A percentile compares a stretch with the other conserved stretches of the same genome.
Conservation (phyloP, 2,797 vertebrate species). For the Cyprinodon diabolis region DNA sequence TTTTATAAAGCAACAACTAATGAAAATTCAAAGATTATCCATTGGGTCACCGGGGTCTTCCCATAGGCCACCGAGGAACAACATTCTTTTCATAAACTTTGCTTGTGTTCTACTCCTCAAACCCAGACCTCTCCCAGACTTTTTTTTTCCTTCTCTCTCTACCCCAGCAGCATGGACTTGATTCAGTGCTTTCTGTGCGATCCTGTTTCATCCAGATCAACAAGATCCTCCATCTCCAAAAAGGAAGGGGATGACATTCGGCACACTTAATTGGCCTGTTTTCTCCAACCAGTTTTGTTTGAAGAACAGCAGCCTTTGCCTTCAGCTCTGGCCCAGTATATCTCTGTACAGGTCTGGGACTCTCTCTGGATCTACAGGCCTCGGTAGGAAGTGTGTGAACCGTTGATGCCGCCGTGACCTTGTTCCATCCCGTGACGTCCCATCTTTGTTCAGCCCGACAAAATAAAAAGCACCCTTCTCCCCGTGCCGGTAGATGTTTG, state of each 20-base stretch:
- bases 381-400: constrained; percentile 98
- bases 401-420: constrained; percentile 97
- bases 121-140: constrained; percentile 17
- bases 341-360: constrained; percentile 98
- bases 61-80: constrained; percentile 48
- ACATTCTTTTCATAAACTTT: constrained; percentile 22
- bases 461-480: constrained; percentile 94
- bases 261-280: constrained; percentile 38
- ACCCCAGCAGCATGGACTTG: constrained; percentile 28
- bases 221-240: constrained; percentile 35
- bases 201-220: constrained; percentile 41
- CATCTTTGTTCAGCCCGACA: constrained; percentile 97
- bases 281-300: constrained; percentile 29
- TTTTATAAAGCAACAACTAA: constrained; percentile 38
- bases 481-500: constrained; percentile 94
- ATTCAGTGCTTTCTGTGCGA: constrained; percentile 40
- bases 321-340: constrained; percentile 97
- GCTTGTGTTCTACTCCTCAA: constrained; percentile 39
- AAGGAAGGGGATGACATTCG: constrained; percentile 12
- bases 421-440: constrained; percentile 90
- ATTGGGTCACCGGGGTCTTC: constrained; percentile 44
- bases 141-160: constrained; percentile 30
- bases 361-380: constrained; percentile 96
- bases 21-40: constrained; percentile 41
- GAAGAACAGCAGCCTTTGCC: neutral